phyloP scores from a whole-genome alignment of 1,140 invertebrate species.

The Tetramorium parvispinum region DNA sequence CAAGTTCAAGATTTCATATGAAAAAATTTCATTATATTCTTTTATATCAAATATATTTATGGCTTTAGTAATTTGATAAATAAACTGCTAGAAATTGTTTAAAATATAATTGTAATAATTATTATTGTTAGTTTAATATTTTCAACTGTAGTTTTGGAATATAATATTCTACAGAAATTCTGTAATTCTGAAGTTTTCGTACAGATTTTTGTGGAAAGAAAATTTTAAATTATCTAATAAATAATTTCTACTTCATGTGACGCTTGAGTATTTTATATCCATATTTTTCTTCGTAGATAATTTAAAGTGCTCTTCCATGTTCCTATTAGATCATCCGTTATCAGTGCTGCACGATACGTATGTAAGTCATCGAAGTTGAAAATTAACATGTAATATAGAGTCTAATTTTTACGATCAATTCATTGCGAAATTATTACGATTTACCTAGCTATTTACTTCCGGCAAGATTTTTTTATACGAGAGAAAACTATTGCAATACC shows the following conservation, averaged over 20 bases:
- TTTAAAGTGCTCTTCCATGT: constrained; percentile 17
- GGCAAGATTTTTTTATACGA: neutral
- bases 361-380: constrained; percentile 15
- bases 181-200: neutral
- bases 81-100: too few species aligned
- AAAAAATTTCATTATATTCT: too few species aligned
- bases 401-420: neutral
- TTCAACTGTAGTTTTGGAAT: neutral
- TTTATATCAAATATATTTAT: too few species aligned
- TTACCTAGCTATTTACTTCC: constrained; percentile 12
- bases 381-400: neutral
- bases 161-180: neutral
- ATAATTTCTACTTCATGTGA: neutral
- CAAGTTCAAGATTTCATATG: too few species aligned
- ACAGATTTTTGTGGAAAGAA: neutral
- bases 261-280: neutral
- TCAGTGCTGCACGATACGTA: constrained; percentile 7
- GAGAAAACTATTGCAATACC: neutral
- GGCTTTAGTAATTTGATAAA: too few species aligned
- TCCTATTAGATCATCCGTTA: neutral
- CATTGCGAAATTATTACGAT: constrained; percentile 19
- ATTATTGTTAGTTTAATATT: neutral
- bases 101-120: neutral
- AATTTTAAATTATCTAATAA: neutral
- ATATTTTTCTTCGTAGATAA: neutral